These are phyloP conservation scores for Iselma pallidipennis DNA, from an alignment of 2,888 invertebrate genomes.

Conservation along the genomic window DNA sequence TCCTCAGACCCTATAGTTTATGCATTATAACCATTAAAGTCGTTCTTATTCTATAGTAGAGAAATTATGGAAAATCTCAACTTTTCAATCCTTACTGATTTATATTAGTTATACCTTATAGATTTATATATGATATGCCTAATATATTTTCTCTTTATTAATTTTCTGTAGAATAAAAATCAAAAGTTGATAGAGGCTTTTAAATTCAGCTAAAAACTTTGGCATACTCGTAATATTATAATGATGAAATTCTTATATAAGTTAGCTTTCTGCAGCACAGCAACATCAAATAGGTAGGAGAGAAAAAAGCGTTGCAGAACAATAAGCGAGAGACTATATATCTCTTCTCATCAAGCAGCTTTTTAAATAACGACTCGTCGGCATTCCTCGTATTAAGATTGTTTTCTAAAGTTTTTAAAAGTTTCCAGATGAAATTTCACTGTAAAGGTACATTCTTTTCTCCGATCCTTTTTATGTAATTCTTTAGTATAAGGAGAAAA, in stretches of 20 bases:
- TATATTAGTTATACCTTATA: neutral
- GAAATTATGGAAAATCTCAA: neutral
- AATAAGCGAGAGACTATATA: constrained; percentile 40
- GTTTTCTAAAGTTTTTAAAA: constrained; percentile 46
- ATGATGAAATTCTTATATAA: constrained; percentile 54
- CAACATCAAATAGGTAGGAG: constrained; percentile 46
- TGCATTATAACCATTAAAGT: constrained; percentile 27
- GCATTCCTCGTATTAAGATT: constrained; percentile 51
- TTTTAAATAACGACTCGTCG: constrained; percentile 45
- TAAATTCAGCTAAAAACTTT: constrained; percentile 13
- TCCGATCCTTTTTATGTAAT: constrained; percentile 40
- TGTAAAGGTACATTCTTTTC: constrained; percentile 46
- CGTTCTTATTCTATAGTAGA: constrained; percentile 1
- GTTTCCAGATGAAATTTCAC: constrained; percentile 48
- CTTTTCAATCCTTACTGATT: neutral
- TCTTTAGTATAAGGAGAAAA: constrained; percentile 36
- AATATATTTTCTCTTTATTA: neutral
- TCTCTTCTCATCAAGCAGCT: constrained; percentile 35
- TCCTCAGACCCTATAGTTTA: constrained; percentile 26
- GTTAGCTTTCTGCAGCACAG: constrained; percentile 44
- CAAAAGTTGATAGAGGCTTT: neutral
- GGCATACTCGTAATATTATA: constrained; percentile 36
- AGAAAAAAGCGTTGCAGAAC: constrained; percentile 40
- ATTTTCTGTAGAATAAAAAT: constrained; percentile 7
- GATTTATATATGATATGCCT: neutral